Base-by-base conservation (phyloP, 2,797 vertebrate genomes). In the Sebastes diaconus region DNA sequence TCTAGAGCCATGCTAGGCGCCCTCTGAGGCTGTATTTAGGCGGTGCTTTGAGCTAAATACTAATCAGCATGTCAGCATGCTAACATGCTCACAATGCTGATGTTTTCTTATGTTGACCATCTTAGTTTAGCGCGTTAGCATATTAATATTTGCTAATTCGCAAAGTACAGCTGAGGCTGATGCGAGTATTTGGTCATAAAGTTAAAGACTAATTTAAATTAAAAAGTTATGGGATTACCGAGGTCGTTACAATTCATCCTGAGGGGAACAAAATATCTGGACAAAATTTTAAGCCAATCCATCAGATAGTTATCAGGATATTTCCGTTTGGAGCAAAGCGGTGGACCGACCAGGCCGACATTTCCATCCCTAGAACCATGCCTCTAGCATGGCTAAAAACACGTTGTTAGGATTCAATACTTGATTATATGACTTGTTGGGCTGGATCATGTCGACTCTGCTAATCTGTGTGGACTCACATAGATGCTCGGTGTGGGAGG, bases 401-500 rank as follows among this genome's bases (percentile, higher is more conserved):
- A 34, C 7, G 6, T 36, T n/a, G 66, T 68, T 46, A 30, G 55
- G 7, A 32, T 22, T 69, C 9, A 24, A 0, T 25, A 34, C 8
- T 22, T 30, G 4, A 20, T 8, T 25, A 66, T 25, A 11, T 4
- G 12, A 27, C 34, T 73, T 63, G 8, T 9, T 36, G 65, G 57
- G 3, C 18, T 32, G 30, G 20, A 8, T 69, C 27, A 6, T 32
- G 46, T 61, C 6, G 8, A 22, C 4, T 7, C 3, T 18, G 6
- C 3, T 30, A 46, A 27, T 46, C 20, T 64, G 57, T 16, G 54
- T n/a, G 57, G 24, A 94, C 97, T 88, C 93, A 98, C 97, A 73
- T 98, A 98, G 83, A 99, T 99, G 90, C 97, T 98, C 4, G 97
- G 97, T 1, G 97, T 98, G 7, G 97, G 97, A 2, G 97, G 97